Percentiles rank a stretch among this genome's conserved stretches.
phyloP scores from a whole-genome alignment of 2,113 vertebrate species.

The Ondatra zibethicus region DNA sequence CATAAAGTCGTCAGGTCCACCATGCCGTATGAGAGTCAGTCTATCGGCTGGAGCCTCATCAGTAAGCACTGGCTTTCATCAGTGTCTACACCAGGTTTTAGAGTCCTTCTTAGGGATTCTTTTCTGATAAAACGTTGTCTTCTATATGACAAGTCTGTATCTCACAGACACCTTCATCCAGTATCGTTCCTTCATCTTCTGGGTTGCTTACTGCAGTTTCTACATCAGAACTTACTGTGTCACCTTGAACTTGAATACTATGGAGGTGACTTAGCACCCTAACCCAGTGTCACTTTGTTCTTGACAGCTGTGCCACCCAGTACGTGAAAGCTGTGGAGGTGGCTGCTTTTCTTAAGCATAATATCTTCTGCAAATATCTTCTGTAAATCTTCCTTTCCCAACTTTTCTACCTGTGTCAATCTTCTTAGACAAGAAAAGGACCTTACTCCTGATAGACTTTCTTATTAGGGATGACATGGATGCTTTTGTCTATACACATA shows the following conservation, averaged over 20 bases:
- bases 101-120: not conserved
- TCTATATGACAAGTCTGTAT: too few relatives aligned
- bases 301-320: not conserved
- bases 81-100: not conserved
- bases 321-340: too few relatives aligned
- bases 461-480: not conserved
- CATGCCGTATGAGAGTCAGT: too few relatives aligned
- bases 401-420: too few relatives aligned
- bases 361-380: too few relatives aligned
- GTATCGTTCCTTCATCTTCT: not conserved
- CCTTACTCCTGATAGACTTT: too few relatives aligned
- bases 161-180: not conserved
- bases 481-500: too few relatives aligned
- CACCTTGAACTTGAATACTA: not conserved
- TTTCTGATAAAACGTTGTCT: not conserved
- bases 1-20: not conserved
- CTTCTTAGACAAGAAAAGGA: not conserved
- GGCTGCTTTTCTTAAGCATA: not conserved
- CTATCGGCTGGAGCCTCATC: not conserved
- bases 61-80: not conserved
- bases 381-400: not conserved
- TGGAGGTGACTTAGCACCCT: too few relatives aligned
- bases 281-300: too few relatives aligned
- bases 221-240: not conserved
- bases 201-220: not conserved